Percentiles rank a stretch among this genome's conserved stretches.
Conservation (phyloP, 30 jellyfish, hydroid and myxozoan genomes). For the Aurelia sp. region DNA sequence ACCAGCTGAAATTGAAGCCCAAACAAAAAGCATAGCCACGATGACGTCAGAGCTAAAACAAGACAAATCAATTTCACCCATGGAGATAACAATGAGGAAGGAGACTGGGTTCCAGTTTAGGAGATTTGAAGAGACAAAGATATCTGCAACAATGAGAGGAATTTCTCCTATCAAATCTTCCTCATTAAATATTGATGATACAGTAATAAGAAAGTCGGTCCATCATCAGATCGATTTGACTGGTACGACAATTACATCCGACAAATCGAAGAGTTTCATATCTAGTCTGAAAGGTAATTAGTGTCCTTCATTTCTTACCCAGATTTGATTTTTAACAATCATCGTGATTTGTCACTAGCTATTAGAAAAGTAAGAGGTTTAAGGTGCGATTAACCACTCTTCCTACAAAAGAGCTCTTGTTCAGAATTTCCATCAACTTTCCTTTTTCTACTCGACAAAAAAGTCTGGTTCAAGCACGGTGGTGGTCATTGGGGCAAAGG, state of each 20-base stretch:
- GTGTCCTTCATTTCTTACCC: background rate
- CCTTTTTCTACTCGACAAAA: no score
- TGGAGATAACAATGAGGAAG: conserved; percentile 67
- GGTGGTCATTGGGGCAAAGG: no score
- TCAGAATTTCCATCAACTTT: no score
- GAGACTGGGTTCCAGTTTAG: conserved; percentile 73
- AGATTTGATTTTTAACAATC: no score
- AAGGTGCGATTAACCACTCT: no score
- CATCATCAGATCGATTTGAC: conserved; percentile 68
- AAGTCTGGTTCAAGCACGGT: no score
- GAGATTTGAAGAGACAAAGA: conserved; percentile 64
- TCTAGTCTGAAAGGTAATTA: conserved; percentile 34
- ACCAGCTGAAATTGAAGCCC: conserved; percentile 10
- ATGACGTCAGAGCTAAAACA: conserved; percentile 70
- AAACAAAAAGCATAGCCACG: conserved; percentile 75
- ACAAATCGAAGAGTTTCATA: conserved; percentile 30
- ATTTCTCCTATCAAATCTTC: conserved; percentile 59
- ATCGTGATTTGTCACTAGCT: no score
- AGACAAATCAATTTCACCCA: conserved; percentile 77
- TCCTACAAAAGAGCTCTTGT: no score
- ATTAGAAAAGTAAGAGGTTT: no score
- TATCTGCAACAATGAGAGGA: conserved; percentile 51
- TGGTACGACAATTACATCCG: conserved; percentile 41
- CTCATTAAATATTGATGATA: conserved; percentile 30
- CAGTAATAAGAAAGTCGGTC: conserved; percentile 39